A percentile compares a stretch with the other conserved stretches of the same genome.
These are phyloP conservation scores for Myotis vivesi DNA, from an alignment of 2,797 vertebrate genomes.

Conservation along the genomic window DNA sequence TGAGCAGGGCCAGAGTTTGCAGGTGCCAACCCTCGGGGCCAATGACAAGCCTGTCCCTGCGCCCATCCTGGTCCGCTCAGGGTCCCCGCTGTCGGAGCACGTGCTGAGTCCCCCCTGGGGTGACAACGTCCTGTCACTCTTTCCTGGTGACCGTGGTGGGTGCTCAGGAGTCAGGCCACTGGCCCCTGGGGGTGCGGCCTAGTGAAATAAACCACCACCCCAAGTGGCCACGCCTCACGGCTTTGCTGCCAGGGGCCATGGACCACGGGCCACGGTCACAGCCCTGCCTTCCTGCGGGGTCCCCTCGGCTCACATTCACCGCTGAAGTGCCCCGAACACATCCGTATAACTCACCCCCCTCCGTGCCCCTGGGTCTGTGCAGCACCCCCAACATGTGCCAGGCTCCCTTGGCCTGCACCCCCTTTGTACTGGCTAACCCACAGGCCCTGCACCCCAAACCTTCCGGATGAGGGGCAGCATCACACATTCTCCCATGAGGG, in stretches of 20 bases:
- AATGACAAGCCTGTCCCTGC: too few species aligned
- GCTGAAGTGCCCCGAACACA: too few species aligned
- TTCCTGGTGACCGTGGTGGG: neutral
- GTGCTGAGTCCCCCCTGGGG: too few species aligned
- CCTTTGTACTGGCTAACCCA: too few species aligned
- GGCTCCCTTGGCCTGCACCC: neutral
- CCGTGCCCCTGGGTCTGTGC: neutral
- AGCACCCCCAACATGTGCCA: fast-evolving
- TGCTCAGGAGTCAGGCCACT: neutral
- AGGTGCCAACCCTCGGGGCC: too few species aligned
- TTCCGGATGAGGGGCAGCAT: fast-evolving
- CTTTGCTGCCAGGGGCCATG: neutral
- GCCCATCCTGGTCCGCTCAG: too few species aligned
- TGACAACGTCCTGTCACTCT: too few species aligned
- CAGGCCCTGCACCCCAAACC: neutral
- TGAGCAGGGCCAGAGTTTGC: too few species aligned
- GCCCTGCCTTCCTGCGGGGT: neutral
- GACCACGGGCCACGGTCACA: neutral
- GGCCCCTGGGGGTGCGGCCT: neutral
- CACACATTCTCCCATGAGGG: neutral
- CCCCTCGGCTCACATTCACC: neutral
- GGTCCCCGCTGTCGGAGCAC: too few species aligned
- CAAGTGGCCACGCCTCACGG: fast-evolving
- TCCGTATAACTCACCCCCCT: neutral
- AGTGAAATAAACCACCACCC: neutral